phyloP scores from a whole-genome alignment of 92 coral and sea anemone genomes.

The Montipora capitata region DNA sequence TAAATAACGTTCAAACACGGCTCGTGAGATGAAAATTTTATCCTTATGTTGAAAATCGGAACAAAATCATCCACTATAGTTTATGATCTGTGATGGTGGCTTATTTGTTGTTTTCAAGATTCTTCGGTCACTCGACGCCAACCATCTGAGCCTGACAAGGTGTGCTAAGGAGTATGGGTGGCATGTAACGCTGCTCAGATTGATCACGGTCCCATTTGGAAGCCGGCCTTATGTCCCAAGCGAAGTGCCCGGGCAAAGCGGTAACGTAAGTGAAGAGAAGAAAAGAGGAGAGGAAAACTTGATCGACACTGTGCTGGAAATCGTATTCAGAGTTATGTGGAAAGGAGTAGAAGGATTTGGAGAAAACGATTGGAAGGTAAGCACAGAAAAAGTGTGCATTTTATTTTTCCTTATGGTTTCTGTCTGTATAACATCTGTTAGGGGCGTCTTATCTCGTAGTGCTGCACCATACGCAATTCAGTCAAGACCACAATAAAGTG shows the following conservation, averaged over 20 bases:
- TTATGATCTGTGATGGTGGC: background rate
- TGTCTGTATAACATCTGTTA: too few relatives aligned
- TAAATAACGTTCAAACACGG: too few relatives aligned
- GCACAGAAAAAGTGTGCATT: too few relatives aligned
- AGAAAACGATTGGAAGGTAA: conserved; percentile 92
- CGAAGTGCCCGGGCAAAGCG: conserved; percentile 22
- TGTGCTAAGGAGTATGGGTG: conserved; percentile 85
- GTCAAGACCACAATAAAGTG: too few relatives aligned
- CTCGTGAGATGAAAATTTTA: too few relatives aligned
- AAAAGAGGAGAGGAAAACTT: conserved; percentile 70
- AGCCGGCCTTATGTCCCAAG: conserved; percentile 19
- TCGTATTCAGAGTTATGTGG: conserved; percentile 93
- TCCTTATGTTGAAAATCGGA: too few relatives aligned
- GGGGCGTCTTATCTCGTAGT: too few relatives aligned
- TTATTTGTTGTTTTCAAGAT: conserved; percentile 48
- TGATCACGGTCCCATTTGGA: conserved; percentile 66
- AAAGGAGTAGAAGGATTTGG: conserved; percentile 92
- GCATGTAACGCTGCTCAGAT: conserved; percentile 77
- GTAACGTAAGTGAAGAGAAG: conserved; percentile 12
- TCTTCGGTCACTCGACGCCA: conserved; percentile 83
- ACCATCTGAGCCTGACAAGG: conserved; percentile 65
- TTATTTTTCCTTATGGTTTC: too few relatives aligned
- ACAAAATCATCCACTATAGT: too few relatives aligned
- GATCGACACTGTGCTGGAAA: conserved; percentile 88
- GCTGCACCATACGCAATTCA: too few relatives aligned